A percentile compares a stretch with the other conserved stretches of the same genome.
Evolutionary conservation across 2,888 invertebrate species (phyloP).

Genomic region (Cataglyphis altisquamis): DNA sequence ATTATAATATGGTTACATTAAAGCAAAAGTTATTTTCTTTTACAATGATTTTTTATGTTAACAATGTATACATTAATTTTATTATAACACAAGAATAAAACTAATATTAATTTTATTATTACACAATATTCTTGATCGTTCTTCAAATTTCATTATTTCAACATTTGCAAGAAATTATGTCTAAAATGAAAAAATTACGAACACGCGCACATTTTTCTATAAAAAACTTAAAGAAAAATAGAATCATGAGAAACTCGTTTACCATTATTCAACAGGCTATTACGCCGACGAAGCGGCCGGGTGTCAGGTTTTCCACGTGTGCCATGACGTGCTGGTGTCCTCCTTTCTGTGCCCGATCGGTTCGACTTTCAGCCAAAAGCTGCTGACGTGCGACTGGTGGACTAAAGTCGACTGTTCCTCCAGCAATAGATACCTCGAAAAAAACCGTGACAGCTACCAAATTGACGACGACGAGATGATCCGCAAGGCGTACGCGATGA

Average conservation of each 20-base stretch:
- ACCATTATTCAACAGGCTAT: constrained; percentile 86
- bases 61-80: background rate
- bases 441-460: constrained; percentile 85
- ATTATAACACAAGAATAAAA: background rate
- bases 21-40: background rate
- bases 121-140: background rate
- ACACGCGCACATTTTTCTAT: background rate
- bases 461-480: constrained; percentile 88
- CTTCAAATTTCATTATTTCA: background rate
- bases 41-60: background rate
- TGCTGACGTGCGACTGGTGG: constrained; percentile 91
- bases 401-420: constrained; percentile 89
- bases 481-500: constrained; percentile 88
- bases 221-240: background rate
- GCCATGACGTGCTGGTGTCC: constrained; percentile 88
- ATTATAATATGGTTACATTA: background rate
- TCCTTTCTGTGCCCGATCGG: constrained; percentile 91
- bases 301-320: constrained; percentile 90
- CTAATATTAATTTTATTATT: background rate
- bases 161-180: background rate
- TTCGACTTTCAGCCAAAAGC: constrained; percentile 90
- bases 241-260: constrained; percentile 2
- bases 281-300: constrained; percentile 90
- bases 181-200: background rate
- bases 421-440: constrained; percentile 86